Evolutionary conservation across 2,113 vertebrate genomes (phyloP).

Genomic region (Lathamus discolor): DNA sequence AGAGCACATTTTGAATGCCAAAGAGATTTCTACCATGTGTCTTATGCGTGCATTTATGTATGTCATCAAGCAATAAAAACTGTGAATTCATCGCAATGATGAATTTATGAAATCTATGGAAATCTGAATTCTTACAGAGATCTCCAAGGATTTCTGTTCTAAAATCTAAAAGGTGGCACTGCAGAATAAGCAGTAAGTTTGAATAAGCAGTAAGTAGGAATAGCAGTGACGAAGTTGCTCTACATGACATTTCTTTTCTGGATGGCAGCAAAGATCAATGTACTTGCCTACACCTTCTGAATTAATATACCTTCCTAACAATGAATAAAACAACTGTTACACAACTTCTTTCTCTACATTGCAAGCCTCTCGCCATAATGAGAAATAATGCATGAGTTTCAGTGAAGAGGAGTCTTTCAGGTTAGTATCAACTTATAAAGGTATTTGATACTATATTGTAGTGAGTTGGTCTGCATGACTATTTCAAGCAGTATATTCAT

Average conservation of each 20-base stretch:
- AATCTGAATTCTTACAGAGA: neutral
- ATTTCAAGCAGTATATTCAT: neutral
- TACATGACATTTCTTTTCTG: constrained; percentile 66
- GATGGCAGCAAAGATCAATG: constrained; percentile 66
- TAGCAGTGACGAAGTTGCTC: constrained; percentile 37
- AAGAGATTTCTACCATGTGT: neutral
- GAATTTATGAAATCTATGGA: neutral
- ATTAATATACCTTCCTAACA: constrained; percentile 52
- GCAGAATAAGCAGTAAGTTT: neutral
- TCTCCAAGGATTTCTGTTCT: neutral
- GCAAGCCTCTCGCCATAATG: constrained; percentile 1
- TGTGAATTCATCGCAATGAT: neutral
- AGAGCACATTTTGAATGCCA: neutral
- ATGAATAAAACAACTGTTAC: constrained; percentile 15
- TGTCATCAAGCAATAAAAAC: neutral
- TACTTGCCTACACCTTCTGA: constrained; percentile 47
- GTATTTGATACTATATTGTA: constrained; percentile 3
- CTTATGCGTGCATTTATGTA: neutral
- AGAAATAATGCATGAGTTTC: neutral
- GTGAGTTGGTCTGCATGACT: neutral
- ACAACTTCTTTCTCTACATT: neutral
- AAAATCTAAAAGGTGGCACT: constrained; percentile 18
- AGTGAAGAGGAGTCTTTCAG: neutral
- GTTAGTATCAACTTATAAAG: neutral
- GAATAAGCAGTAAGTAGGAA: neutral